phyloP scores from a whole-genome alignment of 2,797 vertebrate genomes.

The Otus scops region DNA sequence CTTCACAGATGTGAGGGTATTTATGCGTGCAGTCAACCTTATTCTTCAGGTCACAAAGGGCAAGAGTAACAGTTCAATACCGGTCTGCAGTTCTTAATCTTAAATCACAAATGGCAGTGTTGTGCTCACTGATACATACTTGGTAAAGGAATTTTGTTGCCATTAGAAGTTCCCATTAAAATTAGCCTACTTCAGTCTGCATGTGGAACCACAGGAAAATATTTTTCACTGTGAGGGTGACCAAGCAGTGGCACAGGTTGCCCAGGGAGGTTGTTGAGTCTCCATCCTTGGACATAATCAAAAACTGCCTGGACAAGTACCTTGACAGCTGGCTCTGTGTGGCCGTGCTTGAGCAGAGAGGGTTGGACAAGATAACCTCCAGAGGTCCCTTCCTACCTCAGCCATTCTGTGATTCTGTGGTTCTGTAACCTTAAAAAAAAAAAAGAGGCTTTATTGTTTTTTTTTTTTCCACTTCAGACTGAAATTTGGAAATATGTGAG shows the following conservation, averaged over 20 bases:
- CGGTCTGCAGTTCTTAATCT: neutral
- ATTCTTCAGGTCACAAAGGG: neutral
- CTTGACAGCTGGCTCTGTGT: neutral
- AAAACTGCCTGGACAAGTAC: neutral
- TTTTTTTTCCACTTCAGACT: neutral
- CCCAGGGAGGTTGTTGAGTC: neutral
- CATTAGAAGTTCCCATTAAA: neutral
- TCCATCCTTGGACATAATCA: neutral
- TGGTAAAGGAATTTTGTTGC: neutral
- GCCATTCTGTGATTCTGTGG: neutral
- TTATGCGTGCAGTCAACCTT: neutral
- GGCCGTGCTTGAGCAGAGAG: neutral
- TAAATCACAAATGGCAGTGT: neutral
- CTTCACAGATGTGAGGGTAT: neutral
- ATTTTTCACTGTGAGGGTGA: neutral
- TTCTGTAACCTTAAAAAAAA: neutral
- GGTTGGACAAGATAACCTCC: neutral
- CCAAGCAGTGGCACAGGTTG: neutral
- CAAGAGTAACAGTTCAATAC: neutral
- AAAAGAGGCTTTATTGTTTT: neutral
- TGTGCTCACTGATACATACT: neutral
- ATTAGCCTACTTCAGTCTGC: neutral
- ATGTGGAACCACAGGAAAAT: neutral
- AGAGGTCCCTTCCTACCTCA: neutral
- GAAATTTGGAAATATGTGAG: neutral